Conservation (phyloP, 2,113 vertebrate genomes). For the Spheniscus mendiculus region DNA sequence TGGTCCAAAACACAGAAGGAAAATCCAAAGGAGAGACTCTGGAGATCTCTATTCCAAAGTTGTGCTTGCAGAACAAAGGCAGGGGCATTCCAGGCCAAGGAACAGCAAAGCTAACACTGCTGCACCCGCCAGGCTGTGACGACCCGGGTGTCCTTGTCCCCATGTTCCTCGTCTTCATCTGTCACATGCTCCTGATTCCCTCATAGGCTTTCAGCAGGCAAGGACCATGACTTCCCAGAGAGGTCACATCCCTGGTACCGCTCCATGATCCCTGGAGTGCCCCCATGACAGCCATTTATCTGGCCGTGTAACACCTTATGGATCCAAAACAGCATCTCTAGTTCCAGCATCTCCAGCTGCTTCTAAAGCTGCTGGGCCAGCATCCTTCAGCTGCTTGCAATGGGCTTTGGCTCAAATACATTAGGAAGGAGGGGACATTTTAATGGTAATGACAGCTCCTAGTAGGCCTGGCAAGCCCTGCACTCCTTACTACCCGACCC, state of each 20-base stretch:
- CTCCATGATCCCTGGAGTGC: neutral
- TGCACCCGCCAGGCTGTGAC: neutral
- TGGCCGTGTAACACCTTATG: rapidly evolving
- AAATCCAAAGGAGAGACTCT: neutral
- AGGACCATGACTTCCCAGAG: neutral
- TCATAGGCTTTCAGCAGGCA: neutral
- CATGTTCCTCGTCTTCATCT: neutral
- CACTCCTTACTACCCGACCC: neutral
- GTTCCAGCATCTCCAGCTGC: neutral
- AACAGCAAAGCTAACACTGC: neutral
- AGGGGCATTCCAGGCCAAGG: neutral
- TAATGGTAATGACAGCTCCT: neutral
- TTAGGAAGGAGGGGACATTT: neutral
- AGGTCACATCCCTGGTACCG: neutral
- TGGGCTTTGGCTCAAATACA: neutral
- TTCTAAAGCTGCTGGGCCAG: neutral
- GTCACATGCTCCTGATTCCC: neutral
- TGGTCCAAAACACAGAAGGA: neutral
- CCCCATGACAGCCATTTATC: neutral
- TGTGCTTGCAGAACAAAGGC: neutral
- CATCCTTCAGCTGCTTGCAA: neutral
- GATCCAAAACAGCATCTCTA: neutral
- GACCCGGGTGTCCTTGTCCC: neutral
- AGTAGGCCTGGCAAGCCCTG: neutral
- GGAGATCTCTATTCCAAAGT: neutral